phyloP scores from a whole-genome alignment of 1,140 invertebrate genomes.

The Orius insidiosus region DNA sequence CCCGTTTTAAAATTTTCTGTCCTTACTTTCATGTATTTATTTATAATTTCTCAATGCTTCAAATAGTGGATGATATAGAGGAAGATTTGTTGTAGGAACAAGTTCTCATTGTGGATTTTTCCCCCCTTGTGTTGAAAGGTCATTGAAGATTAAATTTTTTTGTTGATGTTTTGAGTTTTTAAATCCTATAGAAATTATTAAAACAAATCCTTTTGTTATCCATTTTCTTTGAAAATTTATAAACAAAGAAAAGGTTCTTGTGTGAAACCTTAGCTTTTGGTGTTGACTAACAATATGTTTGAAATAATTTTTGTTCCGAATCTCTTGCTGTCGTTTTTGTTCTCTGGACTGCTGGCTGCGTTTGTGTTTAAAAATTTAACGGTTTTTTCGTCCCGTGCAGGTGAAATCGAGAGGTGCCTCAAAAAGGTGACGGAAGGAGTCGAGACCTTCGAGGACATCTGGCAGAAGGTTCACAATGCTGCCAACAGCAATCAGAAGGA shows the following conservation, averaged over 20 bases:
- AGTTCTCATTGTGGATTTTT: too few species aligned
- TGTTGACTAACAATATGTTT: not conserved
- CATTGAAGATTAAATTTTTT: too few species aligned
- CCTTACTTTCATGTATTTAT: too few species aligned
- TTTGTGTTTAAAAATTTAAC: not conserved
- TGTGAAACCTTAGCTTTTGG: not conserved
- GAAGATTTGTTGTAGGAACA: too few species aligned
- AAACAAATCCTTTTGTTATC: not conserved
- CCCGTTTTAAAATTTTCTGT: too few species aligned
- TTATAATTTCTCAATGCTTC: too few species aligned
- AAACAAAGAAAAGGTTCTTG: constrained; percentile 22
- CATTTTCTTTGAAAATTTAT: constrained; percentile 23
- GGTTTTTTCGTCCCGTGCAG: constrained; percentile 31
- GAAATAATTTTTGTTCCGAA: not conserved
- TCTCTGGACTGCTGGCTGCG: not conserved
- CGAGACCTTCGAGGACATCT: constrained; percentile 97
- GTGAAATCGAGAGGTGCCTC: constrained; percentile 98
- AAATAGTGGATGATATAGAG: too few species aligned
- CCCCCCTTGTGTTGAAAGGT: too few species aligned
- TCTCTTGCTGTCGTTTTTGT: not conserved
- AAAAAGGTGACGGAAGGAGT: constrained; percentile 98
- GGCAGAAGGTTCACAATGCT: constrained; percentile 97
- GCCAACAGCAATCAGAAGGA: constrained; percentile 99
- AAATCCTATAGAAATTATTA: too few species aligned
- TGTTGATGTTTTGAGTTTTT: too few species aligned